A percentile compares a stretch with the other conserved stretches of the same genome.
Conservation (phyloP, 1,140 invertebrate genomes). For the Homalodisca vitripennis region DNA sequence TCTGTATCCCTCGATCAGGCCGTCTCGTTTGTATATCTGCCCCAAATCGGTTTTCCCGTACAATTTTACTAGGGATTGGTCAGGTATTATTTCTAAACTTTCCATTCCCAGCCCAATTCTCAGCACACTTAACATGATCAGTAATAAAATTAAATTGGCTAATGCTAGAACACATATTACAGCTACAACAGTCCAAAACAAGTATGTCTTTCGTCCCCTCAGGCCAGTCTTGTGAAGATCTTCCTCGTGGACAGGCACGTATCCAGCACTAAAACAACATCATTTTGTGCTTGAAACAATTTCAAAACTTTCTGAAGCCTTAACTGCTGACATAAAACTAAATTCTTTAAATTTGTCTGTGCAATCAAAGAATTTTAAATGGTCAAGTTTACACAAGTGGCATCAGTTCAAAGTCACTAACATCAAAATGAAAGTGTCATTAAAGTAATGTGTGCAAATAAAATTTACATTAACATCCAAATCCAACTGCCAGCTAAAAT, state of each 20-base stretch:
- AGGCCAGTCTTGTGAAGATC: conserved; percentile 52
- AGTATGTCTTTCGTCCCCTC: conserved; percentile 55
- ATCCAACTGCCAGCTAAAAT: too few relatives aligned
- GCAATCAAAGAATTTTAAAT: too few relatives aligned
- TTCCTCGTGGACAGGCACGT: conserved; percentile 53
- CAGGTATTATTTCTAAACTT: conserved; percentile 79
- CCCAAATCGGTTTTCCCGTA: conserved; percentile 77
- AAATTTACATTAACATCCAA: too few relatives aligned
- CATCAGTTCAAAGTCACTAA: too few relatives aligned
- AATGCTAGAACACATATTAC: conserved; percentile 68
- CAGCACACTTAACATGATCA: conserved; percentile 69
- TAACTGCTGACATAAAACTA: too few relatives aligned
- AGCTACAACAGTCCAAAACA: conserved; percentile 73
- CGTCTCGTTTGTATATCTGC: conserved; percentile 52
- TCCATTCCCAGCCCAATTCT: conserved; percentile 75
- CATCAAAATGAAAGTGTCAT: too few relatives aligned
- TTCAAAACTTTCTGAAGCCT: too few relatives aligned
- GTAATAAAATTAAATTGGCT: conserved; percentile 70
- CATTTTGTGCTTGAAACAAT: too few relatives aligned
- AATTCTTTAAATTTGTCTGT: too few relatives aligned
- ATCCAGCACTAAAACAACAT: conserved; percentile 49
- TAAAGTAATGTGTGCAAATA: too few relatives aligned
- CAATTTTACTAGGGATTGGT: conserved; percentile 75
- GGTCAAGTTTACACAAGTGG: too few relatives aligned
- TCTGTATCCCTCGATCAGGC: conserved; percentile 67